Evolutionary conservation across 2,888 invertebrate species (phyloP), one percentile per base, ranked within the genome.

Genomic region (Orchesella flavescens): DNA sequence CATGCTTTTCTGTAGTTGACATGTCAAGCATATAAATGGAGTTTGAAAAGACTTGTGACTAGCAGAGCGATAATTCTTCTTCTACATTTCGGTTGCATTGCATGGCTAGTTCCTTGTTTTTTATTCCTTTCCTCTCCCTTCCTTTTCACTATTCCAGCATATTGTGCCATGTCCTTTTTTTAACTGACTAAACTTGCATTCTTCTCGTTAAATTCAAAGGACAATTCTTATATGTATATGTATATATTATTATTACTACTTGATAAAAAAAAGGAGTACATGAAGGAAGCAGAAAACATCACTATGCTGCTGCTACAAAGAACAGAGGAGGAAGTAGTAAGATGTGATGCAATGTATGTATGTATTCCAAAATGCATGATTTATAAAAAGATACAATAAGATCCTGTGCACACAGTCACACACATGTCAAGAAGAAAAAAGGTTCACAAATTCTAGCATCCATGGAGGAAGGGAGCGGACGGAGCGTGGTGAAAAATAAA

Each of bases 31-130:
- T 84, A 74, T 80, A 84, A 84, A 84, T 84, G 80, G 76, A 80
- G 80, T 76, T 84, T 80, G 80, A 84, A 84, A 84, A 80, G 80
- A 80, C 84, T 80, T 71, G 84, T 80, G 80, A 75, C 84, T 80
- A 80, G 43, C 74, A 72, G 72, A 75, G 75, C 80, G 80, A 84
- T 84, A 76, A 84, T 84, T 84, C 84, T 80, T 75, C 44, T 68
- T 21, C 19, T 46, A 19, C 15, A 10, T 15, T n/a, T n/a, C n/a
- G n/a, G n/a, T n/a, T 49, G 17, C 21, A 53, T 49, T 49, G 49
- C n/a, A 49, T 49, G 49, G 49, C 24, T 43, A 55, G 17, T 46
- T 72, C 43, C 55, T 59, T 65, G 65, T 15, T 24, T 57, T 24
- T 72, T 24, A 21, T 21, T 23, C 53, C 24, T 65, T 43, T 55